Evolutionary conservation across 2,113 vertebrate species (phyloP).

Genomic region (Anseranas semipalmata): DNA sequence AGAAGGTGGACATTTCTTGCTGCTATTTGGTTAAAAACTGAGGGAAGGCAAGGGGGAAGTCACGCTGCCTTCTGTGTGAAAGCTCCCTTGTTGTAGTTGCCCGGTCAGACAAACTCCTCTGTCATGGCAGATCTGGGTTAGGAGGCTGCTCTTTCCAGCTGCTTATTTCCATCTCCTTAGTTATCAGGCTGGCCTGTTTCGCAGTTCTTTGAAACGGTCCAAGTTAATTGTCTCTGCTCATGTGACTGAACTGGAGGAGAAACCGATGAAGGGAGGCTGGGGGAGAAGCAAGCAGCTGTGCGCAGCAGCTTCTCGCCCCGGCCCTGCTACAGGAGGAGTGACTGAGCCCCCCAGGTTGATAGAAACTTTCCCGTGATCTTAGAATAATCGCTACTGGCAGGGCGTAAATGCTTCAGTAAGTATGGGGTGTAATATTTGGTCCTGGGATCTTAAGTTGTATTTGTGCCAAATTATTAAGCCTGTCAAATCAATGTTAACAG

Average conservation of each 20-base stretch:
- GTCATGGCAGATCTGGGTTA: conserved; percentile 20
- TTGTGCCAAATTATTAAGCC: neutral
- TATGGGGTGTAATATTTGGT: neutral
- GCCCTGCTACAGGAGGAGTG: neutral
- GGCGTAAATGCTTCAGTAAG: neutral
- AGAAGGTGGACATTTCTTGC: neutral
- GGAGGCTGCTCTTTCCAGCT: conserved; percentile 28
- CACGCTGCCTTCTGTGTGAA: neutral
- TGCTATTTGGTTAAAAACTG: neutral
- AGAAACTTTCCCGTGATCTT: neutral
- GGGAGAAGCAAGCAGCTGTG: neutral
- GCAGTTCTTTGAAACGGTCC: neutral
- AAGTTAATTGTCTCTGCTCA: neutral
- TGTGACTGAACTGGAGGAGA: neutral
- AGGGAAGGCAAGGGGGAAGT: neutral
- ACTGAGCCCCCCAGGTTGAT: neutral
- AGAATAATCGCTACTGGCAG: neutral
- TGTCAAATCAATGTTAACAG: neutral
- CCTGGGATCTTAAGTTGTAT: neutral
- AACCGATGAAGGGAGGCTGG: neutral
- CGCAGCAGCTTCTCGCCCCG: neutral
- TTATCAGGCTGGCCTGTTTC: neutral
- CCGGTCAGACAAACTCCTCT: neutral
- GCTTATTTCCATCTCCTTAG: neutral
- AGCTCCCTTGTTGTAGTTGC: neutral